A percentile compares a stretch with the other conserved stretches of the same genome.
These are phyloP conservation scores for Anastrepha ludens DNA, from an alignment of 1,140 invertebrate genomes.

Conservation along the genomic window DNA sequence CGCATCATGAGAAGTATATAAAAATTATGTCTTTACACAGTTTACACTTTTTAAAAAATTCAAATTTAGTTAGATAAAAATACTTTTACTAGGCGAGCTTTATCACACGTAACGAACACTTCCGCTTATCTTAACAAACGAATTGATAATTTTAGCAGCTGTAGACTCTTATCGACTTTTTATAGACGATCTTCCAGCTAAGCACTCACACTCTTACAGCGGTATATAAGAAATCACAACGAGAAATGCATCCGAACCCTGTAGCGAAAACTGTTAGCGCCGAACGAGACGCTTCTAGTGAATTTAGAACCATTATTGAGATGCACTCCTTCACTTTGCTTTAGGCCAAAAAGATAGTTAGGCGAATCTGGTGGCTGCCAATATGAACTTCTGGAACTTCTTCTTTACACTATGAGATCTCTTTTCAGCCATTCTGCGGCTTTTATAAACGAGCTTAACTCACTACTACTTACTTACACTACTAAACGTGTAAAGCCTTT, in stretches of 20 bases:
- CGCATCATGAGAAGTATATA: neutral
- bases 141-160: conserved; percentile 13
- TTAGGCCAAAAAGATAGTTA: no score
- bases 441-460: no score
- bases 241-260: neutral
- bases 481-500: no score
- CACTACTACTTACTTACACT: no score
- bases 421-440: no score
- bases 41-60: conserved; percentile 24
- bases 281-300: no score
- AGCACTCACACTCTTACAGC: neutral
- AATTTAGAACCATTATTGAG: no score
- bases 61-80: neutral
- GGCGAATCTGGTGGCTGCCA: no score
- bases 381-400: no score
- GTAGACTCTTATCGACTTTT: neutral
- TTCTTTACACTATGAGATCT: no score
- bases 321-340: no score
- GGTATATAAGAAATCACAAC: neutral
- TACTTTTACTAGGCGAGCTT: neutral
- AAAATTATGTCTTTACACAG: neutral
- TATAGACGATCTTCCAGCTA: neutral
- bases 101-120: neutral
- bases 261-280: neutral
- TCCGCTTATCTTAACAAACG: conserved; percentile 9